These are phyloP conservation scores for Parnassius apollo DNA, from an alignment of 2,888 invertebrate genomes.

Conservation along the genomic window DNA sequence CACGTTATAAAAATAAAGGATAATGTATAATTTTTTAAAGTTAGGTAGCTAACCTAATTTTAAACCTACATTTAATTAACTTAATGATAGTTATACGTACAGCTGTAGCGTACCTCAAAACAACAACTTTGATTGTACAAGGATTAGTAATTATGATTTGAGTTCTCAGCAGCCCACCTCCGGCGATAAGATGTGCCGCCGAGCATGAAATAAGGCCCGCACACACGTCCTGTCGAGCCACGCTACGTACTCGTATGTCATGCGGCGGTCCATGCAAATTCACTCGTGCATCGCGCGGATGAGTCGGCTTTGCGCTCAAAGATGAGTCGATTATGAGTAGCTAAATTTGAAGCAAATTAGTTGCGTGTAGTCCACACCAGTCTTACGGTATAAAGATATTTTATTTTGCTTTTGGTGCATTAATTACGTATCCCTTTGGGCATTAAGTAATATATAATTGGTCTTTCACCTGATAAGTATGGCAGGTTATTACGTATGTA, in stretches of 20 bases:
- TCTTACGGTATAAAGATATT: no score
- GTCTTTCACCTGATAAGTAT: no score
- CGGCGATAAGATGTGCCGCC: slow-evolving; percentile 75
- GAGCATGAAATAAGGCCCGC: slow-evolving; percentile 76
- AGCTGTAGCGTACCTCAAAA: slow-evolving; percentile 34
- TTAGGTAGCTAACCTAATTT: no score
- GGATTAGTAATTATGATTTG: slow-evolving; percentile 77
- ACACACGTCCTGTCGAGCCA: slow-evolving; percentile 48
- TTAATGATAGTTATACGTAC: no score
- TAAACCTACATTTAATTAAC: no score
- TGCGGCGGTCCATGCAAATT: slow-evolving; percentile 60
- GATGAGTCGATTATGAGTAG: slow-evolving; percentile 24
- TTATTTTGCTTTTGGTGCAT: no score
- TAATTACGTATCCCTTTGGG: no score
- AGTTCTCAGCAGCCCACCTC: slow-evolving; percentile 57
- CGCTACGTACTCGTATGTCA: slow-evolving; percentile 46
- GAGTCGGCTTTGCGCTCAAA: slow-evolving; percentile 32
- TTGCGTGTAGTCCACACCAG: slow-evolving; percentile 2
- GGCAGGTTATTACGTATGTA: no score
- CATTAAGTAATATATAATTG: no score
- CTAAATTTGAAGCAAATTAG: slow-evolving; percentile 24
- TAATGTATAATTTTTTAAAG: no score
- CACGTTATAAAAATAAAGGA: no score
- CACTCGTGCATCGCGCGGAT: slow-evolving; percentile 59
- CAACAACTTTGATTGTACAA: slow-evolving; percentile 60